These are phyloP conservation scores for Pelodytes ibericus DNA, from an alignment of 2,797 vertebrate species.

Conservation along the genomic window DNA sequence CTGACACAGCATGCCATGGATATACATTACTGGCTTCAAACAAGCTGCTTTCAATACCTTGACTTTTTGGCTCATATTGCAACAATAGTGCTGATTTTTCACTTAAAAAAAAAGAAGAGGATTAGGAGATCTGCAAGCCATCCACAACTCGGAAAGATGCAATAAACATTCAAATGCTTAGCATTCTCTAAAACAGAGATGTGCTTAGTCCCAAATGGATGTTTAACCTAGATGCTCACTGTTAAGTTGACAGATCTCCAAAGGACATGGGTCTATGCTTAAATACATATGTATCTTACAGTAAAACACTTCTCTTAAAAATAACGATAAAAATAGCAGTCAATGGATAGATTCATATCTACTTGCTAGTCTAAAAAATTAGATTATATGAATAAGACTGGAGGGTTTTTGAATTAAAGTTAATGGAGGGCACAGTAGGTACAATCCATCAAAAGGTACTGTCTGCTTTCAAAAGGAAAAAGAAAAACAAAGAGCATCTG, in stretches of 20 bases:
- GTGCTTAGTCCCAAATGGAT: constrained; percentile 38
- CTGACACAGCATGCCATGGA: constrained; percentile 30
- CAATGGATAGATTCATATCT: constrained; percentile 44
- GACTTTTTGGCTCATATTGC: constrained; percentile 38
- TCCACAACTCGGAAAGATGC: constrained; percentile 46
- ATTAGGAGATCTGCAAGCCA: constrained; percentile 51
- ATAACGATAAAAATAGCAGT: constrained; percentile 37
- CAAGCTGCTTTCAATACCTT: constrained; percentile 33
- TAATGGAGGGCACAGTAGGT: constrained; percentile 41
- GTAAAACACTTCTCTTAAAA: constrained; percentile 33
- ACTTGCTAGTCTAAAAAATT: constrained; percentile 42
- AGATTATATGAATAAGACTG: constrained; percentile 42
- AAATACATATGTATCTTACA: constrained; percentile 23
- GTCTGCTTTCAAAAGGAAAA: constrained; percentile 22
- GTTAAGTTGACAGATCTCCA: constrained; percentile 45
- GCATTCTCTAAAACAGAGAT: constrained; percentile 41
- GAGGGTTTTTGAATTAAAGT: constrained; percentile 41
- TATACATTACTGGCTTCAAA: constrained; percentile 51
- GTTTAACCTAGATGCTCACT: constrained; percentile 52
- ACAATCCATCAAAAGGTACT: constrained; percentile 45
- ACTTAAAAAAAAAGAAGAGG: constrained; percentile 37
- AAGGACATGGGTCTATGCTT: constrained; percentile 15
- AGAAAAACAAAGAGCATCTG: constrained; percentile 42
- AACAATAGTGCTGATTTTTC: constrained; percentile 43
- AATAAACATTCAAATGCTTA: constrained; percentile 40